A percentile compares a stretch with the other conserved stretches of the same genome.
These are phyloP conservation scores for Montifringilla adamsi DNA, from an alignment of 2,113 vertebrate species.

Conservation along the genomic window DNA sequence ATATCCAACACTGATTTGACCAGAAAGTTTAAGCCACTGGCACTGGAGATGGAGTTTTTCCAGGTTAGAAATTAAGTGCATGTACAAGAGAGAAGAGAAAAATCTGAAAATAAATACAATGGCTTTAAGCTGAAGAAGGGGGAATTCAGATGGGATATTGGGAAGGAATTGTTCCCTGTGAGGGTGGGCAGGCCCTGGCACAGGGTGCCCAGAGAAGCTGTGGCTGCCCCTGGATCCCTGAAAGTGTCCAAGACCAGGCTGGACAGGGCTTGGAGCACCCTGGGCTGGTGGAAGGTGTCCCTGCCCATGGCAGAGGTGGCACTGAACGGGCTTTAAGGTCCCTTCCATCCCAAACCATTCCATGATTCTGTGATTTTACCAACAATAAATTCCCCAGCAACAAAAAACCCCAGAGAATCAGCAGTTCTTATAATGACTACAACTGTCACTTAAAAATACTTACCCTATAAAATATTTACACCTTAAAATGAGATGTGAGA, in stretches of 20 bases:
- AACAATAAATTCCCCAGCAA: neutral
- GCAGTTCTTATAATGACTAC: neutral
- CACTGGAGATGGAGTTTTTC: neutral
- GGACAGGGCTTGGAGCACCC: rapidly evolving
- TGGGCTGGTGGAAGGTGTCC: rapidly evolving
- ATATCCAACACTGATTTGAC: neutral
- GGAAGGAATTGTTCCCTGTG: rapidly evolving
- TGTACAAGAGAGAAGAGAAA: neutral
- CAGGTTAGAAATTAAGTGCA: neutral
- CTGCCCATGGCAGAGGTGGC: neutral
- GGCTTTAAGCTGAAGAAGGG: neutral
- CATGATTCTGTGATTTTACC: neutral
- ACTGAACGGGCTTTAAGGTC: neutral
- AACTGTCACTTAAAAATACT: neutral
- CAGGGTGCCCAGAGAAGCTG: neutral
- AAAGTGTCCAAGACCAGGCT: rapidly evolving
- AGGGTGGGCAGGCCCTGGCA: neutral
- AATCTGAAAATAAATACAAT: neutral
- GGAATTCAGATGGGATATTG: neutral
- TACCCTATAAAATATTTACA: neutral
- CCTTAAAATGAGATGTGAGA: neutral
- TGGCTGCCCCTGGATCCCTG: neutral
- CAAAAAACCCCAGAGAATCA: neutral
- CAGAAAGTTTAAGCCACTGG: neutral
- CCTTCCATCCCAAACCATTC: neutral